Evolutionary conservation across 2,113 vertebrate species (phyloP), one percentile per base, ranked within the genome.

Genomic region (Rhea pennata): DNA sequence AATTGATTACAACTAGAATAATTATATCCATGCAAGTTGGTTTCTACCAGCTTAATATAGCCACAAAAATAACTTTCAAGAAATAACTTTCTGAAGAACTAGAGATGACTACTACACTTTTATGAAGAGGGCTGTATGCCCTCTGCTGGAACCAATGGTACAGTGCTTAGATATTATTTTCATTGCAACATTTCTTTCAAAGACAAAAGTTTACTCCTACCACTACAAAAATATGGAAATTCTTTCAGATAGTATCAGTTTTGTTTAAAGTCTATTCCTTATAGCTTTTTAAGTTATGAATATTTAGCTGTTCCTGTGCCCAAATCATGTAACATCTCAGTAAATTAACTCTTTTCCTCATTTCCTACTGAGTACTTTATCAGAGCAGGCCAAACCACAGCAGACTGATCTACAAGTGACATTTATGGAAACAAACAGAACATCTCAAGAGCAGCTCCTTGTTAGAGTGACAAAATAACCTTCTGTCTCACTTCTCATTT

Each of bases 211-310:
- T 36, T 39, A 22, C 24, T 84, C 14, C 33, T 26, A 21, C 27
- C 67, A 21, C 56, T 26, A 24, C 2, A 51, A 76, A 44, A 84
- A 13, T n/a, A 24, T 0, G 0, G 16, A 65, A 1, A 2, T 1
- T 3, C 1, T 50, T 62, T 48, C 21, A 40, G n/a, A 11, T 2
- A 17, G 1, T 3, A 21, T 33, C 39, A 9, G 2, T 19, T 62
- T n/a, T 27, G 11, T 2, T 23, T 19, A 10, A 36, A 77, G 64
- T 54, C 1, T 5, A n/a, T 66, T 78, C 73, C 26, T n/a, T 15
- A 20, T 0, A 5, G 12, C 36, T 87, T 26, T 50, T 72, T 31
- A 50, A 12, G 39, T 26, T 11, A 10, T 0, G 3, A n/a, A 65
- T 7, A 39, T 14, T 36, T n/a, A 77, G 64, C 64, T 24, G 12